Percentiles rank a stretch among this genome's conserved stretches.
These are phyloP conservation scores for Mobula hypostoma DNA, from an alignment of 2,113 vertebrate genomes.

Conservation along the genomic window DNA sequence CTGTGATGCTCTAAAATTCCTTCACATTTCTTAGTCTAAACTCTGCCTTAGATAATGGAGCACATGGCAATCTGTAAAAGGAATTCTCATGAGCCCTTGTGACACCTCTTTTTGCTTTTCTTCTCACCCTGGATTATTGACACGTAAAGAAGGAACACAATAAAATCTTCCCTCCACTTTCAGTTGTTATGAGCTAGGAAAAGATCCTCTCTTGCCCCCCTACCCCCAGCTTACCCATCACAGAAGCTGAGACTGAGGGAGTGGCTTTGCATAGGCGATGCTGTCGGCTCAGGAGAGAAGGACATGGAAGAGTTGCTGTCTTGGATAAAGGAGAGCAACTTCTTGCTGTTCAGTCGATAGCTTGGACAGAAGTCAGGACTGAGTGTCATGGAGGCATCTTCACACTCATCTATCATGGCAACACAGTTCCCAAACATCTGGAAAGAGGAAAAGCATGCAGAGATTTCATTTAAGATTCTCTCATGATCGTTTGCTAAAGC, in stretches of 20 bases:
- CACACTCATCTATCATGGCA: background rate
- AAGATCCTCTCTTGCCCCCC: no score
- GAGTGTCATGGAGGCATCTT: background rate
- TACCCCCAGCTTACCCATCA: slow-evolving; percentile 47
- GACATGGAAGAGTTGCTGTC: slow-evolving; percentile 46
- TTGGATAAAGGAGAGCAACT: slow-evolving; percentile 45
- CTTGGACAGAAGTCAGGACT: slow-evolving; percentile 40
- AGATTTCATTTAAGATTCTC: background rate
- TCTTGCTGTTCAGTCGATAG: slow-evolving; percentile 45
- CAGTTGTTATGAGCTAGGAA: background rate
- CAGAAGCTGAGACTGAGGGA: slow-evolving; percentile 46
- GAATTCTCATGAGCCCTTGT: background rate
- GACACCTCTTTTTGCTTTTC: background rate
- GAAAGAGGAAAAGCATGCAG: background rate
- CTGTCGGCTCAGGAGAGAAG: slow-evolving; percentile 41
- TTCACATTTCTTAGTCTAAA: background rate
- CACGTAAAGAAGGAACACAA: background rate
- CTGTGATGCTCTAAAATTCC: background rate
- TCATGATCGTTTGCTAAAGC: background rate
- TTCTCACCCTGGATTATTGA: background rate
- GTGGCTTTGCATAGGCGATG: slow-evolving; percentile 45
- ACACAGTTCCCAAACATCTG: background rate
- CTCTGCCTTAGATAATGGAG: background rate
- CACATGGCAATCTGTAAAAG: background rate
- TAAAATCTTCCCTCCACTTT: background rate